A percentile compares a stretch with the other conserved stretches of the same genome.
These are phyloP conservation scores for Philopotamus ludificatus DNA, from an alignment of 1,140 invertebrate genomes.

Conservation along the genomic window DNA sequence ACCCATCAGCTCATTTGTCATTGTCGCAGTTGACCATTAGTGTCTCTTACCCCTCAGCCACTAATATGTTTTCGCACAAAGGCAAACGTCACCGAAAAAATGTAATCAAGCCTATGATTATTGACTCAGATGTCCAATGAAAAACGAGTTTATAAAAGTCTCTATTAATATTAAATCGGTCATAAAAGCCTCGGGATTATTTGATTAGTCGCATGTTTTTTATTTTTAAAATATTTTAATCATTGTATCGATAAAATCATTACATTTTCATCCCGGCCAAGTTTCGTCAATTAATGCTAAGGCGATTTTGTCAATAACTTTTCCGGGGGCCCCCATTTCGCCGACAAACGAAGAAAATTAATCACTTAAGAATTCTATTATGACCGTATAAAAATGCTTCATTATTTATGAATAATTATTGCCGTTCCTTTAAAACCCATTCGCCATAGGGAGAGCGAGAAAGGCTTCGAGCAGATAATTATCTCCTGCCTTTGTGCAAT, in stretches of 20 bases:
- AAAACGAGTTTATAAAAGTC: no score
- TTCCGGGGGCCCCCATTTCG: background rate
- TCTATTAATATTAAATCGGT: no score
- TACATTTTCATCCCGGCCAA: no score
- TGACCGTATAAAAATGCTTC: slow-evolving; percentile 30
- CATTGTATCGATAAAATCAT: no score
- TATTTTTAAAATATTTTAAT: no score
- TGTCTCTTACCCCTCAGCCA: no score
- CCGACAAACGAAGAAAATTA: slow-evolving; percentile 13
- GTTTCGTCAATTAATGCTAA: no score
- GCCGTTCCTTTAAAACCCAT: slow-evolving; percentile 31
- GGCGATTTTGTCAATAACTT: slow-evolving; percentile 8
- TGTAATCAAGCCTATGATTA: no score
- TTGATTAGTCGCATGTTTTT: no score
- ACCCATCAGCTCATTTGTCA: slow-evolving; percentile 26
- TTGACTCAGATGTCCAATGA: no score
- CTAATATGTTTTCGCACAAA: slow-evolving; percentile 8
- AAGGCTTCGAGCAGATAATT: slow-evolving; percentile 16
- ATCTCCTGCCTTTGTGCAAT: slow-evolving; percentile 17
- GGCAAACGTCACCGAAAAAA: slow-evolving; percentile 9
- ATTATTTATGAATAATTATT: slow-evolving; percentile 37
- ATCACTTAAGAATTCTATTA: slow-evolving; percentile 25
- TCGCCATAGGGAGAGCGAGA: slow-evolving; percentile 15
- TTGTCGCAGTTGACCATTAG: slow-evolving; percentile 16
- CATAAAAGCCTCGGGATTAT: no score